Conservation (phyloP, 2,888 invertebrate genomes). For the Drosophila subsilvestris region DNA sequence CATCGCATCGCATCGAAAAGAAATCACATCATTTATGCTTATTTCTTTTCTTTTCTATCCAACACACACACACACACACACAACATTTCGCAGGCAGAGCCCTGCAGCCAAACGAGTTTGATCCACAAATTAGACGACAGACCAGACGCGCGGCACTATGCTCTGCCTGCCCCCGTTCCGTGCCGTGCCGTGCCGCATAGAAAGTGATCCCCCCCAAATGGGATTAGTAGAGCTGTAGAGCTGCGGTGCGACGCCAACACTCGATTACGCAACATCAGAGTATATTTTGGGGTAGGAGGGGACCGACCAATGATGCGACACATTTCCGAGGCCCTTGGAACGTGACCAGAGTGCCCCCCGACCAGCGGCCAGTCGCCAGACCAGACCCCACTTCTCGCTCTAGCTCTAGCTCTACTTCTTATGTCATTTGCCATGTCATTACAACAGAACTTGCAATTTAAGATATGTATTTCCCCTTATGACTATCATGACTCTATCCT, state of each 20-base stretch:
- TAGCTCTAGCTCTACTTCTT: constrained; percentile 4
- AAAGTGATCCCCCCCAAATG: constrained; percentile 67
- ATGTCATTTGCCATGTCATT: constrained; percentile 4
- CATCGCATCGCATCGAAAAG: constrained; percentile 54
- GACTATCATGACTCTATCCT: not conserved
- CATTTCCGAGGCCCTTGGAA: constrained; percentile 28
- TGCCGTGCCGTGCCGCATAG: constrained; percentile 44
- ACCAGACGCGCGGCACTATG: not conserved
- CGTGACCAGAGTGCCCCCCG: constrained; percentile 16
- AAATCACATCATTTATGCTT: constrained; percentile 53
- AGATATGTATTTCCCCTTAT: too few species aligned
- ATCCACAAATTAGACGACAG: constrained; percentile 31
- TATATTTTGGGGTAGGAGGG: not conserved
- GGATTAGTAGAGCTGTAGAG: constrained; percentile 54
- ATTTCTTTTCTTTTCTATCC: constrained; percentile 9
- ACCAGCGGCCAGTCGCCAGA: too few species aligned
- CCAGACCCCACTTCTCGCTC: not conserved
- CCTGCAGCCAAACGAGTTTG: constrained; percentile 55
- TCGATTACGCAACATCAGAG: constrained; percentile 25
- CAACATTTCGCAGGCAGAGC: not conserved
- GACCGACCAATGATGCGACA: constrained; percentile 37
- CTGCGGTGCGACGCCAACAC: not conserved
- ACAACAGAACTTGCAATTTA: not conserved
- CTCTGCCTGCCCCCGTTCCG: constrained; percentile 22
- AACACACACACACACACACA: not conserved